A percentile compares a stretch with the other conserved stretches of the same genome.
These are phyloP conservation scores for Petrophora chlorosata DNA, from an alignment of 2,888 invertebrate species.

Conservation along the genomic window DNA sequence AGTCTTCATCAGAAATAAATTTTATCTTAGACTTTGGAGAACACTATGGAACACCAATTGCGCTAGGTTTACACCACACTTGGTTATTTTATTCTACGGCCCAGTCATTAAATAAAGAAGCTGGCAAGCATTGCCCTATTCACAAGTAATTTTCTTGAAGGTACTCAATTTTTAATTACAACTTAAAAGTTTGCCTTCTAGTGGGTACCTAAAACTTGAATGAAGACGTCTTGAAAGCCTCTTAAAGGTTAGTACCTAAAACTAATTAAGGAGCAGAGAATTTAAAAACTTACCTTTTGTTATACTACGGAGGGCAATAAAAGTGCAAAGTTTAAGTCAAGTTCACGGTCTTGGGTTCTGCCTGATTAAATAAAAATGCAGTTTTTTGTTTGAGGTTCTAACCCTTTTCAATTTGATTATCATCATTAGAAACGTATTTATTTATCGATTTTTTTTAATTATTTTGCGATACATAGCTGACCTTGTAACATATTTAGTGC, in stretches of 20 bases:
- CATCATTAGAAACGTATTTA: too few species aligned
- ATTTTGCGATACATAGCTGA: too few species aligned
- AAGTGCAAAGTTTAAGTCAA: conserved; percentile 4
- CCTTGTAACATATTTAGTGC: too few species aligned
- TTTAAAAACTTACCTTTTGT: conserved; percentile 16
- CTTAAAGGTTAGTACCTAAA: conserved; percentile 10
- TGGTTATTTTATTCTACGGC: too few species aligned
- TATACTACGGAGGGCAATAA: conserved; percentile 16
- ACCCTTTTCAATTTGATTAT: too few species aligned
- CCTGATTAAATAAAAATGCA: conserved; percentile 2
- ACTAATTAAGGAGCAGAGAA: conserved; percentile 17
- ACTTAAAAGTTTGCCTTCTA: conserved; percentile 23
- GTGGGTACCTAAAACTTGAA: conserved; percentile 17
- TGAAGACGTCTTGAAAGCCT: conserved; percentile 14
- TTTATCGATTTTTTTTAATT: too few species aligned
- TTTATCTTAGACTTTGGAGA: too few species aligned
- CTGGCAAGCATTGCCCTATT: conserved; percentile 4
- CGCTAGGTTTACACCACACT: too few species aligned
- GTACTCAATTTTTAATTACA: conserved; percentile 16
- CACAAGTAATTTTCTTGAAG: conserved; percentile 5
- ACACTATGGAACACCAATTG: too few species aligned
- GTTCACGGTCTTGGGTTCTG: conserved; percentile 6
- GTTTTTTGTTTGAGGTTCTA: too few species aligned
- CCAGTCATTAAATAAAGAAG: conserved; percentile 4
- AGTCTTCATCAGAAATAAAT: too few species aligned